Percentiles rank a stretch among this genome's conserved stretches.
Evolutionary conservation across 2,888 invertebrate species (phyloP).

Genomic region (Calameuta pallipes): DNA sequence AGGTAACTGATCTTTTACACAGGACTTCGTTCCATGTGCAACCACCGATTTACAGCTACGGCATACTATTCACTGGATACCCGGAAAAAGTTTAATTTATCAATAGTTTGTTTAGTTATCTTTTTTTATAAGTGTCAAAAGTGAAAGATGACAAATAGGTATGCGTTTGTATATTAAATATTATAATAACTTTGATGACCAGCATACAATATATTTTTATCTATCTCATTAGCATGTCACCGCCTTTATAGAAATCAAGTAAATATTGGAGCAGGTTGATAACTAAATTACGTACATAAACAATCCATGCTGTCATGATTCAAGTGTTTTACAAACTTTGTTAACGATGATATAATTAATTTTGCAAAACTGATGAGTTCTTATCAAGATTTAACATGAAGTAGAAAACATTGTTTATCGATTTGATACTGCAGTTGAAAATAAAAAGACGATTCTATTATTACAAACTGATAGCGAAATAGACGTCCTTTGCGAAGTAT

Average conservation of each 20-base stretch:
- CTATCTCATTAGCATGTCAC: not conserved
- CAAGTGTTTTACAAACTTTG: not conserved
- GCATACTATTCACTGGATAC: not conserved
- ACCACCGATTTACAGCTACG: not conserved
- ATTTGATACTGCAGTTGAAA: too few species aligned
- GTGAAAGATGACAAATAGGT: not conserved
- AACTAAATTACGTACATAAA: not conserved
- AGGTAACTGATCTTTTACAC: conserved; percentile 69
- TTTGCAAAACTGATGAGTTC: not conserved
- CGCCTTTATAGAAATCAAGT: not conserved
- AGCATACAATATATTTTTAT: not conserved
- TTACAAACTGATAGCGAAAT: too few species aligned
- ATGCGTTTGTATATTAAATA: not conserved
- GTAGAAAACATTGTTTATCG: not conserved
- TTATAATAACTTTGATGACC: not conserved
- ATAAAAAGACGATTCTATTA: too few species aligned
- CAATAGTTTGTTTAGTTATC: not conserved
- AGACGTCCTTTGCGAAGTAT: too few species aligned
- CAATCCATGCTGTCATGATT: not conserved
- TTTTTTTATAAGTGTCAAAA: not conserved
- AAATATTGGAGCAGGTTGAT: not conserved
- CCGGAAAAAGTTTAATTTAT: not conserved
- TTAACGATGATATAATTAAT: not conserved
- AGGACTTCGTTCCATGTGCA: not conserved
- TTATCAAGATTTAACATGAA: not conserved